phyloP scores from a whole-genome alignment of 2,797 vertebrate genomes.

The Myotis vivesi region DNA sequence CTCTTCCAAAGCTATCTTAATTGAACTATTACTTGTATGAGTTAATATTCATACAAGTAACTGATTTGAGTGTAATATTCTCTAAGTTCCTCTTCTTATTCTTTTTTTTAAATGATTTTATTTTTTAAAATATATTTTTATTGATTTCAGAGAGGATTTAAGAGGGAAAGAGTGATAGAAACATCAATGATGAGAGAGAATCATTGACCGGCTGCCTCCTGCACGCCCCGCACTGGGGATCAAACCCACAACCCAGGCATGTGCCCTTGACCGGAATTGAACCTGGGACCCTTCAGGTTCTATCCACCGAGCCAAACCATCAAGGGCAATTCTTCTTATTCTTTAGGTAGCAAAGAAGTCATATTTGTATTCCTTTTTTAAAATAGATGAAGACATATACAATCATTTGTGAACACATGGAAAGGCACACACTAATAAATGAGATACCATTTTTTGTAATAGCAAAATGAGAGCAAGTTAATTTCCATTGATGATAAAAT shows the following conservation, averaged over 20 bases:
- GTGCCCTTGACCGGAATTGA: no score
- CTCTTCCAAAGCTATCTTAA: background rate
- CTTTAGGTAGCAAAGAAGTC: background rate
- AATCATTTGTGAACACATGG: background rate
- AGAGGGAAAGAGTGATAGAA: no score
- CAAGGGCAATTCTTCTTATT: background rate
- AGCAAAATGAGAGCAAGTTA: background rate
- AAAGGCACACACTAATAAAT: background rate
- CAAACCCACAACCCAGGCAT: no score
- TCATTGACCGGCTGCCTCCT: no score
- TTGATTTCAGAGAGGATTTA: no score
- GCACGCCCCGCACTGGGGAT: no score
- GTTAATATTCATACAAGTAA: background rate
- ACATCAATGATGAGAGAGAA: no score
- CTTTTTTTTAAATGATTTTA: no score
- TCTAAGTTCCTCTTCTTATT: background rate
- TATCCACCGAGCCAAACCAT: no score
- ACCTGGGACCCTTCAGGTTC: no score
- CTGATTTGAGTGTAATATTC: background rate
- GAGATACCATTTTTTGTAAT: conserved; percentile 18
- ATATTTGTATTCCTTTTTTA: background rate
- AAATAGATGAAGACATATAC: background rate
- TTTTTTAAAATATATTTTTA: no score
- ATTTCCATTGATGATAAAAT: conserved; percentile 28
- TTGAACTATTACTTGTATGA: background rate